These are phyloP conservation scores for Caradrina kadenii DNA, from an alignment of 2,888 invertebrate genomes.

Conservation along the genomic window DNA sequence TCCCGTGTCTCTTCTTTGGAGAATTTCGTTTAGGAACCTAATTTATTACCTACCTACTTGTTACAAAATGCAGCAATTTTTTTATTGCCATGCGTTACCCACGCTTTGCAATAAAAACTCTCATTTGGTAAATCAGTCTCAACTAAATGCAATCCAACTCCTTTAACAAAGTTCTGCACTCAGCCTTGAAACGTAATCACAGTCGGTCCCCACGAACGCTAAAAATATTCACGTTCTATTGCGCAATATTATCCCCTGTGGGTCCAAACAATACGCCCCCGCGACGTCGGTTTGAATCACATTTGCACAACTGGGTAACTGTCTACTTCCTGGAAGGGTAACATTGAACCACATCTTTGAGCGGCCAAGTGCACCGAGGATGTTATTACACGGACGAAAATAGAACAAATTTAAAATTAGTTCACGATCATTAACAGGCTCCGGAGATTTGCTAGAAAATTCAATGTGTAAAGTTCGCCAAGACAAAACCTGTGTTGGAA, in stretches of 20 bases:
- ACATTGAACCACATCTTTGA: constrained; percentile 88
- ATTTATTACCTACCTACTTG: background rate
- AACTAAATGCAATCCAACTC: constrained; percentile 6
- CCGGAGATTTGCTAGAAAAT: background rate
- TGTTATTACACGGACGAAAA: constrained; percentile 81
- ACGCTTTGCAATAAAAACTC: background rate
- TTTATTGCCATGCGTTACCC: constrained; percentile 1
- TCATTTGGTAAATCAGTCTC: constrained; percentile 9
- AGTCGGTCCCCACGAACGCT: constrained; percentile 41
- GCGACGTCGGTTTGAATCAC: constrained; percentile 63
- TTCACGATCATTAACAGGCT: constrained; percentile 21
- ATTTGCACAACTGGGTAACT: constrained; percentile 87
- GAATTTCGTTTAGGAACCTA: background rate
- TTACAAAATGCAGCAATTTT: background rate
- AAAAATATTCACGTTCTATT: constrained; percentile 55
- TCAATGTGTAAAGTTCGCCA: background rate
- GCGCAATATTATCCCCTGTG: constrained; percentile 52
- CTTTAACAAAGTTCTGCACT: constrained; percentile 18
- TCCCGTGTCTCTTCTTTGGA: too few species aligned
- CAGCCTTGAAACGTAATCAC: constrained; percentile 44
- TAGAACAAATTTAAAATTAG: constrained; percentile 74
- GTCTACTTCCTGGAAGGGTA: constrained; percentile 82
- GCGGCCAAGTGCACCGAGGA: constrained; percentile 88
- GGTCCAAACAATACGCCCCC: constrained; percentile 63
- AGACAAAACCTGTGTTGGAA: constrained; percentile 7